These are phyloP conservation scores for Nicator chloris DNA, from an alignment of 2,113 vertebrate genomes.

Conservation along the genomic window DNA sequence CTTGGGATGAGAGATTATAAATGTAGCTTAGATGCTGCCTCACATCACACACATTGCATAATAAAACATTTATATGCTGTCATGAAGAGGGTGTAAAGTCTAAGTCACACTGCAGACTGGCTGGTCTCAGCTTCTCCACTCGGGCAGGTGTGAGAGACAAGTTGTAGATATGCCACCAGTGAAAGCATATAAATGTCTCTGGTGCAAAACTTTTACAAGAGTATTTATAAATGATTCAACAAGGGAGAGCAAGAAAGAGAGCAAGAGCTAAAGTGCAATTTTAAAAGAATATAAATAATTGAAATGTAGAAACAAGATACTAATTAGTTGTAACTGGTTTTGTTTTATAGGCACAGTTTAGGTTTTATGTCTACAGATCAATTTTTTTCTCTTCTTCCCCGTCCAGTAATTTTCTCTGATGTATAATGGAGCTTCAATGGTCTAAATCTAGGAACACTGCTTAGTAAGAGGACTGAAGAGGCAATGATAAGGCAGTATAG, in stretches of 20 bases:
- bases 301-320: conserved; percentile 69
- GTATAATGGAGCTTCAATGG: conserved; percentile 50
- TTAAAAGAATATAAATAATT: conserved; percentile 80
- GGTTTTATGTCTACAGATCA: conserved; percentile 61
- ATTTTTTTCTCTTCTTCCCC: conserved; percentile 57
- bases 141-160: conserved; percentile 43
- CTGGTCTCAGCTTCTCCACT: conserved; percentile 40
- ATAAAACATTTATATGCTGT: conserved; percentile 67
- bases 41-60: conserved; percentile 68
- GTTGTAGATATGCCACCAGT: conserved; percentile 55
- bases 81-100: conserved; percentile 37
- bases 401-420: conserved; percentile 52
- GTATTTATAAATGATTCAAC: conserved; percentile 57
- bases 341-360: conserved; percentile 70
- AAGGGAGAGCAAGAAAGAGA: conserved; percentile 17
- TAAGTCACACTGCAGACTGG: conserved; percentile 35
- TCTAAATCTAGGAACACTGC: conserved; percentile 60
- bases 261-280: conserved; percentile 78
- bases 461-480: conserved; percentile 58
- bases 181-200: conserved; percentile 53
- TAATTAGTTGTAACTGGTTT: conserved; percentile 64
- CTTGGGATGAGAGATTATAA: conserved; percentile 56
- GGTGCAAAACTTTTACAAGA: conserved; percentile 61
- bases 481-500: conserved; percentile 66
- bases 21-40: conserved; percentile 65